Conservation (phyloP, 2,888 invertebrate genomes). For the Heliconius hortense region DNA sequence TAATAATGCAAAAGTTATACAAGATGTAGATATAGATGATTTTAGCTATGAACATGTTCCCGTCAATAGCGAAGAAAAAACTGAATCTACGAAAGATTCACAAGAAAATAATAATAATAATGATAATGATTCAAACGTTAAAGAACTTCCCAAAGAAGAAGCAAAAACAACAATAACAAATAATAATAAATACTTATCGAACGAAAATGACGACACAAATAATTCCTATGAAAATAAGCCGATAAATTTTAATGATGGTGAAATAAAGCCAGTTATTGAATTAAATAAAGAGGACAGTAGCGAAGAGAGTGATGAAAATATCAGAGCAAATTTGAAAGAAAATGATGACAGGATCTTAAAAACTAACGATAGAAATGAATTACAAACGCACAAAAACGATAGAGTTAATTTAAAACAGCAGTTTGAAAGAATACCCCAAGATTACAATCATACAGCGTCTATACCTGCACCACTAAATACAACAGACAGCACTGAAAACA, state of each 20-base stretch:
- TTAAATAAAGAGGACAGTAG: conserved; percentile 58
- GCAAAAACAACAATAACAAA: background rate
- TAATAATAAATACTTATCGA: background rate
- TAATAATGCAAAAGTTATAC: conserved; percentile 47
- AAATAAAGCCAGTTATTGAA: conserved; percentile 73
- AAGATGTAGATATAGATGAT: conserved; percentile 59
- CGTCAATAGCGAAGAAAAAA: conserved; percentile 55
- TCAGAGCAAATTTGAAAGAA: conserved; percentile 31
- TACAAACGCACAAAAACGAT: conserved; percentile 40
- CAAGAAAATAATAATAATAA: background rate
- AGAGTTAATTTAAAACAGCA: conserved; percentile 67
- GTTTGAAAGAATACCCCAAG: conserved; percentile 73
- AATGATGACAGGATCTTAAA: conserved; percentile 52
- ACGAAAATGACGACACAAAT: conserved; percentile 31
- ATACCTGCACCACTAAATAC: conserved; percentile 35
- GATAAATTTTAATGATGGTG: conserved; percentile 62
- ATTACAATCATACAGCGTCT: conserved; percentile 65
- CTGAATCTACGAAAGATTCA: conserved; percentile 47
- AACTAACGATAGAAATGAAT: conserved; percentile 11
- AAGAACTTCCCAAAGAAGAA: background rate
- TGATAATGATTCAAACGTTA: conserved; percentile 1
- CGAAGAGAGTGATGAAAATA: conserved; percentile 45
- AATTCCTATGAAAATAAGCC: conserved; percentile 47
- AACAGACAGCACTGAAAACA: conserved; percentile 37
- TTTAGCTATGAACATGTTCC: conserved; percentile 61